phyloP scores from a whole-genome alignment of 2,797 vertebrate genomes.

The Babyrousa celebensis region DNA sequence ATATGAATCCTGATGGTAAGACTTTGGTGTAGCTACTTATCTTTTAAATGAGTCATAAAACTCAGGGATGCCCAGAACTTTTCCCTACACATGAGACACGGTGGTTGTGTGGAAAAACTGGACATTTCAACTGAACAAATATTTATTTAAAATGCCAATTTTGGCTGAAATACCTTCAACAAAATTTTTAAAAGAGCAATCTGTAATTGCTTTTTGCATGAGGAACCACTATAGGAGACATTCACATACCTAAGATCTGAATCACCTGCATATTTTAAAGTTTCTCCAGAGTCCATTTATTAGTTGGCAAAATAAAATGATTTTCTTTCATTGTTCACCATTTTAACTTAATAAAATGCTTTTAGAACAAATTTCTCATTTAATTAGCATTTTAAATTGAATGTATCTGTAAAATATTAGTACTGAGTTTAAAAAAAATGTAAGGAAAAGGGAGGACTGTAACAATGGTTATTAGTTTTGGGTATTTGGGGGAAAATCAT shows the following conservation, averaged over 20 bases:
- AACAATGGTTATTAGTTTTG: not conserved
- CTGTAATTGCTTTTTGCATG: not conserved
- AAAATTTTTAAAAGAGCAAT: not conserved
- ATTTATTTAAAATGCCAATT: not conserved
- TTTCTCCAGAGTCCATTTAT: not conserved
- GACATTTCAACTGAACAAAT: slow-evolving; percentile 18
- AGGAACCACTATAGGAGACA: not conserved
- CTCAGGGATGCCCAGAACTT: not conserved
- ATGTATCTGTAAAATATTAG: not conserved
- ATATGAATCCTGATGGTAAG: not conserved
- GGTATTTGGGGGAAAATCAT: not conserved
- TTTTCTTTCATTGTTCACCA: not conserved
- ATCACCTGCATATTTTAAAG: not conserved
- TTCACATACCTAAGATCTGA: not conserved
- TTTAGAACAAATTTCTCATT: not conserved
- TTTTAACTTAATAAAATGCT: not conserved
- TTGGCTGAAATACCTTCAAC: not conserved
- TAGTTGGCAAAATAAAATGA: not conserved
- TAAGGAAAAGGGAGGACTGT: not conserved
- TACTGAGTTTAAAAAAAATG: not conserved
- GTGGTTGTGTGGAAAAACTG: not conserved
- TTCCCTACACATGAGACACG: not conserved
- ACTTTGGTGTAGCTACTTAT: not conserved
- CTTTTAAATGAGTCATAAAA: slow-evolving; percentile 39
- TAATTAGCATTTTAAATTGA: slow-evolving; percentile 10